These are phyloP conservation scores for Autographa pulchrina DNA, from an alignment of 2,888 invertebrate species.

Conservation along the genomic window DNA sequence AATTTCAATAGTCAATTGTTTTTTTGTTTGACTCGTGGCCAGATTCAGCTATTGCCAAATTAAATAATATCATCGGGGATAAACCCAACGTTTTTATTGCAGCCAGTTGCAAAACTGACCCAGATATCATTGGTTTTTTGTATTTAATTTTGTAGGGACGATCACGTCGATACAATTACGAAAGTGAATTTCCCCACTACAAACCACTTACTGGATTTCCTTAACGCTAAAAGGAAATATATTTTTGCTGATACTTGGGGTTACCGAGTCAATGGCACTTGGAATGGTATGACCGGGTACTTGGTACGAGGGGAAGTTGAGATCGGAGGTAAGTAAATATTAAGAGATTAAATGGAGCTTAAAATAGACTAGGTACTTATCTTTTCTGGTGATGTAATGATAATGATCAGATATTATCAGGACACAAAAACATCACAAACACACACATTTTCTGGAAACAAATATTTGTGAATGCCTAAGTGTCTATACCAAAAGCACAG, in stretches of 20 bases:
- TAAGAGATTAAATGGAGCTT: neutral
- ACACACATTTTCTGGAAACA: no score
- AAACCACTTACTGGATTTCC: slow-evolving; percentile 88
- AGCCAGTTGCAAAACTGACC: slow-evolving; percentile 2
- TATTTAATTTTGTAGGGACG: slow-evolving; percentile 74
- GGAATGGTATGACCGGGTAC: slow-evolving; percentile 92
- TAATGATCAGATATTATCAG: no score
- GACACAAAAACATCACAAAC: no score
- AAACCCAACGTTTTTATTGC: neutral
- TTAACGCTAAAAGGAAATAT: slow-evolving; percentile 89
- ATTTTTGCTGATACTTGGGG: slow-evolving; percentile 90
- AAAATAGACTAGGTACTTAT: neutral
- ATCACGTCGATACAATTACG: slow-evolving; percentile 90
- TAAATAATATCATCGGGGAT: neutral
- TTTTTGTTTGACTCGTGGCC: neutral
- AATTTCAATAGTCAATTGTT: neutral
- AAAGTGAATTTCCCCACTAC: slow-evolving; percentile 91
- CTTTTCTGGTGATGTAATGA: neutral
- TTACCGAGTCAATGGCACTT: slow-evolving; percentile 88
- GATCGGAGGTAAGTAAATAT: slow-evolving; percentile 86
- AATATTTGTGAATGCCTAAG: no score
- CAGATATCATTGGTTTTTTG: slow-evolving; percentile 13
- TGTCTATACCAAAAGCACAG: no score
- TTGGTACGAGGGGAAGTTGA: slow-evolving; percentile 89
- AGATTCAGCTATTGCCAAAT: neutral